Percentiles rank a stretch among this genome's conserved stretches.
These are phyloP conservation scores for Coendou prehensilis DNA, from an alignment of 2,797 vertebrate species.

Conservation along the genomic window DNA sequence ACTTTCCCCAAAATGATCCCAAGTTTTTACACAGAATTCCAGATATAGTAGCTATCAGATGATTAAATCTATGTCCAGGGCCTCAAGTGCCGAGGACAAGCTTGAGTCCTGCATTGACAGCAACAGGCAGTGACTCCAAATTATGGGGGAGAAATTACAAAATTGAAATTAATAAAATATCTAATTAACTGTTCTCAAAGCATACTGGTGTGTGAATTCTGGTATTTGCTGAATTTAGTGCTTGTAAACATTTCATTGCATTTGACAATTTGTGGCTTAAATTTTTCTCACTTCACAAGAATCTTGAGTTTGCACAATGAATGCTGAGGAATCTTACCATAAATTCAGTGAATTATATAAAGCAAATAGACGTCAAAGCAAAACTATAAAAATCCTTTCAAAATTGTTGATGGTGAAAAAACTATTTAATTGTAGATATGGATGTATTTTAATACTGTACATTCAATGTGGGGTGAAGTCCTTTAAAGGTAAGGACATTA, in stretches of 20 bases:
- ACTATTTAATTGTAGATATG: not conserved
- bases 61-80: accelerated
- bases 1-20: not conserved
- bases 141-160: accelerated
- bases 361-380: not conserved
- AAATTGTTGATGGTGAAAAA: not conserved
- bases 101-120: accelerated
- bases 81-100: not conserved
- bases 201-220: not conserved
- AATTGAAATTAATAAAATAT: not conserved
- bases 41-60: accelerated
- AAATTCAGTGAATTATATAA: not conserved
- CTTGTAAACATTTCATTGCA: not conserved
- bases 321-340: not conserved
- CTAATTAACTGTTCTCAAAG: not conserved
- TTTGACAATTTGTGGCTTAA: not conserved
- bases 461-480: not conserved
- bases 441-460: not conserved
- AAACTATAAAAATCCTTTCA: not conserved
- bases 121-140: not conserved
- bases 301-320: not conserved
- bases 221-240: not conserved
- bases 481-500: not conserved
- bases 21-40: not conserved
- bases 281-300: conserved; percentile 33